Base-by-base conservation (phyloP, 2,888 invertebrate species). In the Lamproptera curius region DNA sequence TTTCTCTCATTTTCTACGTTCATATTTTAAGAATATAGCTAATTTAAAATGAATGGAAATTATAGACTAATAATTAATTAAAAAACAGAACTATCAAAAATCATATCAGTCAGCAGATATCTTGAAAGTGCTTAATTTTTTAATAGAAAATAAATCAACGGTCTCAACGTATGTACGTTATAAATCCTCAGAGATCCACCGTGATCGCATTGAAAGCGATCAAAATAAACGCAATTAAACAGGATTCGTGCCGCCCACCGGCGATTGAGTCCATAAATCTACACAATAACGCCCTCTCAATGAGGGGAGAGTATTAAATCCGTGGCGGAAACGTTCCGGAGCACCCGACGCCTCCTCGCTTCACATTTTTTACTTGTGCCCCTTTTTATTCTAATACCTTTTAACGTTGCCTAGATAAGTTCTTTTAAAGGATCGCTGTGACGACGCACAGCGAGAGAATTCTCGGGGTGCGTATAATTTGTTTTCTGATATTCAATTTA, bases 321-420 rank as follows among this genome's bases (percentile, higher is more conserved):
- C 13, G 11, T 36, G 28, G 35, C 40, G 39, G 20, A 10, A 41
- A 40, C 41, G 15, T 35, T 40, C 44, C 20, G 36, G 36, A 40
- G 17, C 16, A 16, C 14, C 16, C 38, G n/a, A 2, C 14, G 20
- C 16, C 17, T n/a, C n/a, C n/a, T n/a, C 20, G 16, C 16, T 23
- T 9, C 14, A 9, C 33, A 42, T 48, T 48, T 49, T 43, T 43
- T 37, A 44, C 26, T 34, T 16, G 23, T 16, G 28, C 34, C 36
- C 13, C 31, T 48, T 20, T 44, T 49, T 49, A 43, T 26, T 39
- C 48, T 50, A 50, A 44, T 44, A 44, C 36, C 35, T 43, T 40
- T 20, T 28, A 39, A 16, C 44, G 44, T 43, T 33, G 36, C 44
- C 44, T 20, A 50, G 49, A 50, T 50, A 44, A 38, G 34, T 36